Base-by-base conservation (phyloP, 2,888 invertebrate species). In the Chrysolina americana region DNA sequence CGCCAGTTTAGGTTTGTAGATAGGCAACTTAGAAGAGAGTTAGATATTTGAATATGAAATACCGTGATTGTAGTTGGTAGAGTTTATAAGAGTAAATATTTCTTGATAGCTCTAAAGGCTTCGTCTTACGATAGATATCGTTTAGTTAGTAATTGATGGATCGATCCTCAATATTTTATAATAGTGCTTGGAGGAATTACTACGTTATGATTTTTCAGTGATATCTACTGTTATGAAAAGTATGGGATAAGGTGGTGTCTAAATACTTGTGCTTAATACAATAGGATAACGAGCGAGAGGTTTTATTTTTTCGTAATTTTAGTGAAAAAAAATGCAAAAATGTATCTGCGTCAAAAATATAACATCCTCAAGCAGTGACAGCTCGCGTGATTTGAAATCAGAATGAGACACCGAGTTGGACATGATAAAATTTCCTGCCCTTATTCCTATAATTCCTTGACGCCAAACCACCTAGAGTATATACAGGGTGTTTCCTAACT, bases 1-100 rank as follows among this genome's bases (percentile, higher is more conserved):
- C 92, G 5, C 92, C 92, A 13, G 92, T 93, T 81, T 92, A 90
- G 69, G 65, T 23, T 48, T 48, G 50, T 76, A 73, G 76, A 56
- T 76, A 73, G 76, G 71, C 47, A 48, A 71, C 47, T 70, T 19
- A 53, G 11, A 19, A 53, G 65, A 71, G 75, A 48, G 65, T 68
- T 75, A 74, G 74, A 71, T 74, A 75, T 75, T 75, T 71, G 64
- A 73, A 69, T 53, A 69, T 63, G 50, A 68, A 19, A 70, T 73
- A 70, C 70, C 70, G 70, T 73, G 76, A 76, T 73, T 56, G 76
- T 76, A 73, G 76, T 70, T 41, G 5, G 53, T 65, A 73, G 56
- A 73, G 68, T 76, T 76, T 73, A 64, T 73, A 76, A 73, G 44
- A 48, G 59, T 70, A 63, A 63, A 70, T 28, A 41, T 68, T 73